A percentile compares a stretch with the other conserved stretches of the same genome.
Conservation (phyloP, 2,888 invertebrate genomes). For the Pimpla rufipes region DNA sequence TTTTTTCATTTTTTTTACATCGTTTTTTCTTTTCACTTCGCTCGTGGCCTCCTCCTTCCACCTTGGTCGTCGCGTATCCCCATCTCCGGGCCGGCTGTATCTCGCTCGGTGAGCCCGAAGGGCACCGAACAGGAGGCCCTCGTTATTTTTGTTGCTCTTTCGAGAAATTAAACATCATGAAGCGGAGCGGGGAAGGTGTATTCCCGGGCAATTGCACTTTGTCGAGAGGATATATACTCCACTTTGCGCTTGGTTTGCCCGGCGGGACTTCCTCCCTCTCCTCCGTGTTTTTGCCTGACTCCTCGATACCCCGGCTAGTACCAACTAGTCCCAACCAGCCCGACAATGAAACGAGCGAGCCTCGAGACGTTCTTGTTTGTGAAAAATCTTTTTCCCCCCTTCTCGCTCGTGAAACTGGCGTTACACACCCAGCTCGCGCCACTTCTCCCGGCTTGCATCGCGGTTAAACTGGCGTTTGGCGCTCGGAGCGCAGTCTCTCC, state of each 20-base stretch:
- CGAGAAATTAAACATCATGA: conserved; percentile 61
- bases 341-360: conserved; percentile 43
- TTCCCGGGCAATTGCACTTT: conserved; percentile 63
- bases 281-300: conserved; percentile 21
- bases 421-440: not conserved
- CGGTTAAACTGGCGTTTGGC: not conserved
- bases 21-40: not conserved
- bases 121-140: conserved; percentile 24
- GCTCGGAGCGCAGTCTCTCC: not conserved
- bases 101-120: conserved; percentile 54
- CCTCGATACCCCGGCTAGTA: not conserved
- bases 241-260: conserved; percentile 38
- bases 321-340: conserved; percentile 45
- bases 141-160: conserved; percentile 47
- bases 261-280: conserved; percentile 36
- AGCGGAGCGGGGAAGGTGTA: conserved; percentile 57
- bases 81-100: conserved; percentile 4
- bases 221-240: conserved; percentile 18
- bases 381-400: conserved; percentile 50
- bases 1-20: not conserved
- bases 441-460: not conserved
- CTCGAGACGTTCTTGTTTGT: conserved; percentile 10
- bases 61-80: conserved; percentile 27
- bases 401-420: conserved; percentile 26
- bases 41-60: conserved; percentile 4